These are phyloP conservation scores for Malacoctenus gilli DNA, from an alignment of 2,797 vertebrate species.

Conservation along the genomic window DNA sequence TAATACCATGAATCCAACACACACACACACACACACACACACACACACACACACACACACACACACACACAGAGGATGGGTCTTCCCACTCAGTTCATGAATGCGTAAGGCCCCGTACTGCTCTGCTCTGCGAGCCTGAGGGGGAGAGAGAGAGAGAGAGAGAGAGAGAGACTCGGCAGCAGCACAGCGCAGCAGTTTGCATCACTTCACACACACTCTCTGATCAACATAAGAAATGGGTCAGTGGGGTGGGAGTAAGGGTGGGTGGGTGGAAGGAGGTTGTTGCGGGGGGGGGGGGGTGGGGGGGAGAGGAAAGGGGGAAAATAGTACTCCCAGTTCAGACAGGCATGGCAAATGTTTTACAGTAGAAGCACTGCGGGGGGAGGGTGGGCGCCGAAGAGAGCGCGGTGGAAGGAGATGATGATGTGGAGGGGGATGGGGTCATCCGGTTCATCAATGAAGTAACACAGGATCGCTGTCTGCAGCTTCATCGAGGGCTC, in stretches of 20 bases:
- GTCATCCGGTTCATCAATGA: background rate
- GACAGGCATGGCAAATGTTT: constrained; percentile 44
- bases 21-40: constrained; percentile 22
- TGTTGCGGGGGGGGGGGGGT: background rate
- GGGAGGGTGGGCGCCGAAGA: background rate
- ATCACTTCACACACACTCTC: constrained; percentile 60
- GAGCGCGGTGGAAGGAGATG: background rate
- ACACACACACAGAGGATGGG: constrained; percentile 3
- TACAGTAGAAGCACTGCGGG: constrained; percentile 34
- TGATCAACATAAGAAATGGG: constrained; percentile 68
- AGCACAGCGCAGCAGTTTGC: constrained; percentile 52
- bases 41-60: constrained; percentile 20
- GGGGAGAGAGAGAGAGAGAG: no score
- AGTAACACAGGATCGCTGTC: background rate
- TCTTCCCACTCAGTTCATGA: constrained; percentile 60
- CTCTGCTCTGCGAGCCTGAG: constrained; percentile 27
- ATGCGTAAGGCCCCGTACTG: constrained; percentile 45
- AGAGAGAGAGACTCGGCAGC: constrained; percentile 25
- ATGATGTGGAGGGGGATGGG: background rate
- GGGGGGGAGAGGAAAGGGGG: constrained; percentile 28
- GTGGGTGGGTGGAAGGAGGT: no score
- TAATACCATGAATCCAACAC: constrained; percentile 20
- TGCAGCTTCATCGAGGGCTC: no score
- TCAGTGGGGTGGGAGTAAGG: constrained; percentile 27
- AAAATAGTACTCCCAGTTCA: constrained; percentile 55